Evolutionary conservation across 2,888 invertebrate genomes (phyloP).

Genomic region (Leistus spinibarbis): DNA sequence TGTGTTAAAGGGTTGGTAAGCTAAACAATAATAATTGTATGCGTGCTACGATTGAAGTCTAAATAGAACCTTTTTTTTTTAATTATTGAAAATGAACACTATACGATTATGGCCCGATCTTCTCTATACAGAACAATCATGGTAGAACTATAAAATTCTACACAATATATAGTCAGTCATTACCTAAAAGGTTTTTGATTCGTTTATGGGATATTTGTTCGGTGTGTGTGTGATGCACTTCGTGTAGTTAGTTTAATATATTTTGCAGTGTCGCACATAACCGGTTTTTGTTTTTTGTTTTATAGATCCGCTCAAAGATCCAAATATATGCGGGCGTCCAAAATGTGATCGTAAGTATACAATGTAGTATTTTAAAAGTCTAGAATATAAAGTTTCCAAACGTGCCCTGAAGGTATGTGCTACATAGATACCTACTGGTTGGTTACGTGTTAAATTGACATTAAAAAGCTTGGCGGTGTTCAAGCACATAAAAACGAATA

Average conservation of each 20-base stretch:
- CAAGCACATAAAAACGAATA: not conserved
- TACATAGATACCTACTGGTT: too few relatives aligned
- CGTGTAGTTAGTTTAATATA: not conserved
- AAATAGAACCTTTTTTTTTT: too few relatives aligned
- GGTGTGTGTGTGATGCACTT: not conserved
- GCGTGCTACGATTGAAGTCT: too few relatives aligned
- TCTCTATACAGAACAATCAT: too few relatives aligned
- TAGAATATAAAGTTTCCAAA: not conserved
- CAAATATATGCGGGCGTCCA: slow-evolving; percentile 73
- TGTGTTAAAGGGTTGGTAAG: too few relatives aligned
- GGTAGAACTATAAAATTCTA: too few relatives aligned
- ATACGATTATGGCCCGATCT: too few relatives aligned
- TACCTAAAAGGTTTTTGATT: too few relatives aligned
- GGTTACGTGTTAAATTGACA: not conserved
- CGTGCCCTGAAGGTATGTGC: not conserved
- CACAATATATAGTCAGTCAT: too few relatives aligned
- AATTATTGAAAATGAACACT: too few relatives aligned
- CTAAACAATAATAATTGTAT: too few relatives aligned
- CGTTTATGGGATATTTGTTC: too few relatives aligned
- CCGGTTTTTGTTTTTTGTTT: slow-evolving; percentile 47
- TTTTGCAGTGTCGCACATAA: not conserved
- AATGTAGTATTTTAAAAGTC: not conserved
- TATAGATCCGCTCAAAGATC: slow-evolving; percentile 74
- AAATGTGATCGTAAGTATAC: slow-evolving; percentile 65
- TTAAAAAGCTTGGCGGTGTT: not conserved